Conservation (phyloP, 2,888 invertebrate genomes). For the Scaptomyza cyrtandrae region DNA sequence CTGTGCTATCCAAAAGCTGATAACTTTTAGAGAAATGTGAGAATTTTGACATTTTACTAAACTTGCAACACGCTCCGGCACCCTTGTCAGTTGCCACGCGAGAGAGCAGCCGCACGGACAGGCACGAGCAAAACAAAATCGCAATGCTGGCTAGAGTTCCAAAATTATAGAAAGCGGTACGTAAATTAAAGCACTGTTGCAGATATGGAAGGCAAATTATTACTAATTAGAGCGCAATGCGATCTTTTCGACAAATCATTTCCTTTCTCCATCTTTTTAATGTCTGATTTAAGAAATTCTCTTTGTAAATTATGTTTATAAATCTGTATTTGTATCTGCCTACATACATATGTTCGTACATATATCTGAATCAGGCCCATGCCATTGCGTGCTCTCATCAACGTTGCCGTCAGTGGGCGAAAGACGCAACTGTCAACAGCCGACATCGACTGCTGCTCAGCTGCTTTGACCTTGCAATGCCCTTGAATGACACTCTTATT, state of each 20-base stretch:
- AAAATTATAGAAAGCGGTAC: conserved; percentile 16
- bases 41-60: conserved; percentile 30
- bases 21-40: conserved; percentile 39
- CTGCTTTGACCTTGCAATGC: conserved; percentile 84
- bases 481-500: conserved; percentile 85
- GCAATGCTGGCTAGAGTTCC: conserved; percentile 19
- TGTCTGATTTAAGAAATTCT: conserved; percentile 27
- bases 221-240: conserved; percentile 63
- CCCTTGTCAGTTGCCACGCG: conserved; percentile 68
- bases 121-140: conserved; percentile 16
- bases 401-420: conserved; percentile 69
- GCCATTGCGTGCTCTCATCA: conserved; percentile 62
- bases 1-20: conserved; percentile 21
- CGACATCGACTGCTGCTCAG: conserved; percentile 42
- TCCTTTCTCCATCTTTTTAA: conserved; percentile 6
- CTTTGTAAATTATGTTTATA: conserved; percentile 59
- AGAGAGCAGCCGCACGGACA: conserved; percentile 70
- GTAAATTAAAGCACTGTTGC: conserved; percentile 16
- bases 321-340: conserved; percentile 56
- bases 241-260: conserved; percentile 26
- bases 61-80: conserved; percentile 44
- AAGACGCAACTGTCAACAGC: conserved; percentile 69
- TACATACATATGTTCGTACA: conserved; percentile 51
- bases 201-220: conserved; percentile 46
- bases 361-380: conserved; percentile 57